Conservation (phyloP, 2,888 invertebrate species). For the Philonicus albiceps region DNA sequence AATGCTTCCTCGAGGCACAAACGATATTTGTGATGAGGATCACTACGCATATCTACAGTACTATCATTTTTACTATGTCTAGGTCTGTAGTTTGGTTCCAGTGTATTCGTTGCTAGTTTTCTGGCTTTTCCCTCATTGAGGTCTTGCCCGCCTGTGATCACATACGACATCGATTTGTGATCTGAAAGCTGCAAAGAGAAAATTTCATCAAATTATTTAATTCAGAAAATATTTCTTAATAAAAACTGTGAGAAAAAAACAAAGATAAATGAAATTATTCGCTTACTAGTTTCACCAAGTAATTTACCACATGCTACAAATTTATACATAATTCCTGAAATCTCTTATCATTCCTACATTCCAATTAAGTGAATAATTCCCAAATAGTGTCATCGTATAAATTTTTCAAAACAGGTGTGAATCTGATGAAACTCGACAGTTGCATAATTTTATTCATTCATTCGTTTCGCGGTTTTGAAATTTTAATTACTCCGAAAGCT, state of each 20-base stretch:
- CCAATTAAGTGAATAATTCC: not conserved
- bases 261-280: not conserved
- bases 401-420: not conserved
- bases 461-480: not conserved
- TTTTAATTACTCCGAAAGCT: not conserved
- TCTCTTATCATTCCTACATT: not conserved
- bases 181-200: conserved; percentile 17
- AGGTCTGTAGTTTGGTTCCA: conserved; percentile 12
- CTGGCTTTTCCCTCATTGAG: not conserved
- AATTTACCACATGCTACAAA: not conserved
- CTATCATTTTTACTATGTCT: not conserved
- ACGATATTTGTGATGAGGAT: conserved; percentile 21
- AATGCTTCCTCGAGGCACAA: conserved; percentile 41
- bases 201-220: not conserved
- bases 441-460: not conserved
- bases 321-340: not conserved
- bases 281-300: not conserved
- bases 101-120: not conserved
- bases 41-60: not conserved
- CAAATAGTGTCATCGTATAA: not conserved
- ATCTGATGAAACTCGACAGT: not conserved
- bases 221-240: not conserved
- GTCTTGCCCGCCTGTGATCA: not conserved
- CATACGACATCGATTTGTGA: conserved; percentile 12
- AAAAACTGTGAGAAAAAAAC: not conserved